A percentile compares a stretch with the other conserved stretches of the same genome.
Evolutionary conservation across 2,113 vertebrate species (phyloP).

Genomic region (Ictalurus furcatus): DNA sequence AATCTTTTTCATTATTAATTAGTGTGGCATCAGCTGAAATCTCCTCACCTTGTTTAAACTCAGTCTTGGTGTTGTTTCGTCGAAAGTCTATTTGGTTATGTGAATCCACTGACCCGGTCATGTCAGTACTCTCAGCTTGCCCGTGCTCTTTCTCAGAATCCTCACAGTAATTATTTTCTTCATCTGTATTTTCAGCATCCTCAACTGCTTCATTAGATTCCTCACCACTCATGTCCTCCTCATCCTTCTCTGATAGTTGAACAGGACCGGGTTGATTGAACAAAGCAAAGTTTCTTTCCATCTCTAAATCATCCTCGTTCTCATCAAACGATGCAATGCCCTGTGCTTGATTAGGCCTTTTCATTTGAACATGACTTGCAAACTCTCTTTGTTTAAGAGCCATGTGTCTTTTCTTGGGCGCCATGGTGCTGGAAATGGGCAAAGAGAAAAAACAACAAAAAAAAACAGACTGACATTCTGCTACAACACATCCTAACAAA

Average conservation of each 20-base stretch:
- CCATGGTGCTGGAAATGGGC: neutral
- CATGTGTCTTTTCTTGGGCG: neutral
- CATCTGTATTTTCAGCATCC: slow-evolving; percentile 30
- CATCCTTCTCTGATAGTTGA: neutral
- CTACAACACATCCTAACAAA: neutral
- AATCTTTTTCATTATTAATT: neutral
- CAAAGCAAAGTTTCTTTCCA: slow-evolving; percentile 58
- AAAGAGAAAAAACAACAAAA: neutral
- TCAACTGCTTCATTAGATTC: slow-evolving; percentile 26
- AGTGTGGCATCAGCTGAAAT: neutral
- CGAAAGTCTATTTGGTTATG: neutral
- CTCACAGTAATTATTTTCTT: neutral
- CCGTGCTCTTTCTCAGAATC: neutral
- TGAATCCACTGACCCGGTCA: neutral
- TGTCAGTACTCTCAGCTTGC: neutral
- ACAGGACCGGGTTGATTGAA: slow-evolving; percentile 19
- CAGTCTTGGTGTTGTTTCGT: neutral
- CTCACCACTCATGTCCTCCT: slow-evolving; percentile 5
- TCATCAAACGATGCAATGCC: neutral
- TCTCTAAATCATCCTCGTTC: slow-evolving; percentile 44
- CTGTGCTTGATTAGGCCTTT: neutral
- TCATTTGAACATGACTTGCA: neutral
- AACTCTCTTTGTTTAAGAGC: neutral
- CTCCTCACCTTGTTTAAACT: slow-evolving; percentile 51
- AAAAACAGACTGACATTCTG: neutral